These are phyloP conservation scores for Nudaria mundana DNA, from an alignment of 2,888 invertebrate genomes.

Conservation along the genomic window DNA sequence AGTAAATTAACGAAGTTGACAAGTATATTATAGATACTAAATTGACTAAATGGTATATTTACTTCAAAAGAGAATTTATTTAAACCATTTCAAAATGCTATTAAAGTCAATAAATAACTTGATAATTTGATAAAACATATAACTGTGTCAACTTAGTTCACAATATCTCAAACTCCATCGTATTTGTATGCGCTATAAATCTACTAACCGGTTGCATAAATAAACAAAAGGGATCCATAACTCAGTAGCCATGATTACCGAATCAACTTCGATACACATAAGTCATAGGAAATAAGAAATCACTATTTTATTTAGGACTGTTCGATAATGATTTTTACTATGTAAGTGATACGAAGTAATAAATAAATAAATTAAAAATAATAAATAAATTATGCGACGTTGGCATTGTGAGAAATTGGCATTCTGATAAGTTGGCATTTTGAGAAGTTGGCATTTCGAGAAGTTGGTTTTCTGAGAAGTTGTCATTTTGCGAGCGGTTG, in stretches of 20 bases:
- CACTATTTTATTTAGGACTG: conserved; percentile 40
- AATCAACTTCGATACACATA: conserved; percentile 35
- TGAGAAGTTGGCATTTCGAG: too few species aligned
- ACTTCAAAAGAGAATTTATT: too few species aligned
- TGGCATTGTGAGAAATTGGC: too few species aligned
- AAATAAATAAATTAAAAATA: conserved; percentile 35
- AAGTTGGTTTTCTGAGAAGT: too few species aligned
- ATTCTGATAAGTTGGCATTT: too few species aligned
- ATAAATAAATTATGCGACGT: too few species aligned
- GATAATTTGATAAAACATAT: neutral
- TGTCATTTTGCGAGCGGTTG: too few species aligned
- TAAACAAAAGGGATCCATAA: conserved; percentile 19
- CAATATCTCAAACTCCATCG: conserved; percentile 6
- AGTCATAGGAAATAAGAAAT: conserved; percentile 37
- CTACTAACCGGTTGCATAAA: conserved; percentile 10
- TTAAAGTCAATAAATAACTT: too few species aligned
- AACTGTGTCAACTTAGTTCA: neutral
- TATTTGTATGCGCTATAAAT: conserved; percentile 11
- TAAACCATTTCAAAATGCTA: too few species aligned
- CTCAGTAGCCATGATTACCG: conserved; percentile 25
- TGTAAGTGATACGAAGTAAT: conserved; percentile 31
- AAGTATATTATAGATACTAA: too few species aligned
- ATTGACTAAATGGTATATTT: too few species aligned
- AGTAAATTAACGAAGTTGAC: too few species aligned
- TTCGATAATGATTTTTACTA: conserved; percentile 40